Evolutionary conservation across 2,113 vertebrate genomes (phyloP), one percentile per base, ranked within the genome.

Genomic region (Pelmatolapia mariae): DNA sequence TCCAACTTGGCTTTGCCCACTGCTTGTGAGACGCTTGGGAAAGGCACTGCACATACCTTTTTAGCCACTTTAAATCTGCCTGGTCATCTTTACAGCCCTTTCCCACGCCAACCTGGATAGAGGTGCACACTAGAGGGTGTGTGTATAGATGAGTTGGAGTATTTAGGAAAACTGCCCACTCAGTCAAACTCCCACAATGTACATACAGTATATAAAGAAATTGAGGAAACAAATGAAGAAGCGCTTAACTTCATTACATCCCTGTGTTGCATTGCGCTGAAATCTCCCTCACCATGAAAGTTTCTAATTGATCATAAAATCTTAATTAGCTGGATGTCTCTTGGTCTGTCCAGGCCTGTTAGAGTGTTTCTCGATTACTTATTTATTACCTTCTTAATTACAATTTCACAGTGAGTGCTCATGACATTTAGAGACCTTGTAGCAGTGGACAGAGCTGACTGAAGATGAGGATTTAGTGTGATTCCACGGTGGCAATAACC

Each of bases 371-470:
- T 87, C 43, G 1, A 91, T 87, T 90, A 90, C 82, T 89, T 94
- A 95, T 96, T 95, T 96, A 95, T 95, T 94, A 92, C 53, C 26
- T 89, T 93, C 87, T 94, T 96, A 95, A 95, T 96, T 96, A 94
- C 93, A 96, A 96, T 96, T 96, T 96, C 95, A 95, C 96, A 95
- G 92, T 94, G 93, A 93, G 86, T 93, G 96, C 89, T 92, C 95
- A 94, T 96, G 95, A 96, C 93, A 96, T 95, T 96, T 95, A 95
- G 88, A 90, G 94, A 95, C 95, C 95, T 96, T 95, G 94, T 90
- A 86, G 89, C 91, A 84, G 78, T 92, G 93, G 94, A 93, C 90
- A 45, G 24, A 90, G 85, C 84, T 93, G 92, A 95, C 81, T 89
- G 88, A 91, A 89, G 61, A 91, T 83, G 90, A 88, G 82, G 90